These are phyloP conservation scores for Choloepus hoffmanni DNA, from an alignment of 2,113 vertebrate species.

Conservation along the genomic window DNA sequence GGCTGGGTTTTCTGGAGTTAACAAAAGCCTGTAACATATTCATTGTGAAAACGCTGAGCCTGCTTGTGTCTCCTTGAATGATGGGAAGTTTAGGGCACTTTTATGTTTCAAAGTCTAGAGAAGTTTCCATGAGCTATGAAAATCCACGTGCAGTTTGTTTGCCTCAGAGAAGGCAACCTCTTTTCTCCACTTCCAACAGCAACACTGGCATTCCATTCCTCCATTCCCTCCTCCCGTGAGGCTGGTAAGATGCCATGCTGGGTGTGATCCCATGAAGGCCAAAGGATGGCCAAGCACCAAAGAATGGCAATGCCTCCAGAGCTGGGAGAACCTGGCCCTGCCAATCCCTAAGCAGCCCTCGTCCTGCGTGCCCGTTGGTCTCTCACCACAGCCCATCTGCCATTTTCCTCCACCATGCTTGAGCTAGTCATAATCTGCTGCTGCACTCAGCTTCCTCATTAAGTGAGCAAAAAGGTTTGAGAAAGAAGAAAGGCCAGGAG, in stretches of 20 bases:
- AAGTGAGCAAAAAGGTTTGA: accelerated
- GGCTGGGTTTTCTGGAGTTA: not conserved
- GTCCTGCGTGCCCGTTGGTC: accelerated
- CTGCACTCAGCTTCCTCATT: not conserved
- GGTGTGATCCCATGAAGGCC: not conserved
- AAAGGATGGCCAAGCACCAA: not conserved
- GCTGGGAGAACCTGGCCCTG: not conserved
- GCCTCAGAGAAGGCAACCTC: not conserved
- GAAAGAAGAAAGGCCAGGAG: not conserved
- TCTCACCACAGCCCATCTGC: not conserved
- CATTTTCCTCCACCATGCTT: not conserved
- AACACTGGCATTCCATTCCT: too few species aligned
- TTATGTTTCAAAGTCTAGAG: not conserved
- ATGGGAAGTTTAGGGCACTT: not conserved
- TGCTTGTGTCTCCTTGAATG: not conserved
- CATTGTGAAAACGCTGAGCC: not conserved
- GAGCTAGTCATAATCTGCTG: accelerated
- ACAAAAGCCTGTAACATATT: not conserved
- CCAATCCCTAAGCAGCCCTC: accelerated
- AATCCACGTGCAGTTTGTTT: not conserved
- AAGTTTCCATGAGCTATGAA: not conserved
- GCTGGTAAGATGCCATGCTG: accelerated
- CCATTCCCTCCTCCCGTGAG: accelerated
- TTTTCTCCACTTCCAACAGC: not conserved
- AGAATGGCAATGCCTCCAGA: accelerated